Evolutionary conservation across 1,140 invertebrate species (phyloP), one percentile per base, ranked within the genome.

Genomic region (Drosophila nigromelanica): DNA sequence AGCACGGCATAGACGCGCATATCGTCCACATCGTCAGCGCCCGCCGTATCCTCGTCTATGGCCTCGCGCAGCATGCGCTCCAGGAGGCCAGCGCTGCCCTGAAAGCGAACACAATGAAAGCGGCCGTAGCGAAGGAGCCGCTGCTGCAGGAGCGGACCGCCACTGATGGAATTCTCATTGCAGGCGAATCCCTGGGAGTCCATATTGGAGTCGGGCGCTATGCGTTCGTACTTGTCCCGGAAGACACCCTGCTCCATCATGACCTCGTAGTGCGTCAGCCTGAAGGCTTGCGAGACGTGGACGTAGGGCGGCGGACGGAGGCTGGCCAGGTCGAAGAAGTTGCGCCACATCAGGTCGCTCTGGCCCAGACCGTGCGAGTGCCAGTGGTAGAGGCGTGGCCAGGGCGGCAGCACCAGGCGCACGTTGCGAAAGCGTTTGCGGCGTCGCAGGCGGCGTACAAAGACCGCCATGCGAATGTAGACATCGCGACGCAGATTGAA

Each of bases 401-500:
- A 99, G 2, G 98, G 98, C 27, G 98, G 98, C 69, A 99, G 92
- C 33, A 98, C 96, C 76, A 96, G 91, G 55, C 93, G 92, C 91
- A 94, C 94, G 91, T 92, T 92, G 90, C 79, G 78, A 5, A 80
- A 77, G 93, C 93, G 91, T 93, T 81, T 74, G 66, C 82, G 70
- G 66, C 93, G 90, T 87, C 93, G 93, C 69, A 97, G 92, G 67
- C 94, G 93, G 82, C 94, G 93, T 0, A 97, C 93, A 78, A 98
- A 95, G 55, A 96, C 95, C 11, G 98, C 97, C 78, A 99, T 93
- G 82, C 98, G 93, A 92, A 99, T 95, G 80, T 98, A 99, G 8
- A 99, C 98, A 94, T 99, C 98, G 69, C 98, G 93, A 52, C 98
- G 93, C 64, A 99, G 93, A 93, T 99, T 99, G 90, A 99, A 99